Evolutionary conservation across 2,888 invertebrate species (phyloP).

Genomic region (Morpho helenor): DNA sequence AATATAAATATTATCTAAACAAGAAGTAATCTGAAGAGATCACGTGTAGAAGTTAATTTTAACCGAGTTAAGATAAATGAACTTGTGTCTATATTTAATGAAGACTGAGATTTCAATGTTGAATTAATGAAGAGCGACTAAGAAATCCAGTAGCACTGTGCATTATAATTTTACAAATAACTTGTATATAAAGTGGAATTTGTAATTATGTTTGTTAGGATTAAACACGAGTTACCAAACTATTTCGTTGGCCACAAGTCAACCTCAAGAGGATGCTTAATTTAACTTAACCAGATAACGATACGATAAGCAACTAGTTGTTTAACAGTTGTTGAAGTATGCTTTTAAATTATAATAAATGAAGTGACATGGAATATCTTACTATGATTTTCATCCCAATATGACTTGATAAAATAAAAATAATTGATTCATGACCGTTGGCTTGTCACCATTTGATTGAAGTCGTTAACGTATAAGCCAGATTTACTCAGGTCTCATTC

Average conservation of each 20-base stretch:
- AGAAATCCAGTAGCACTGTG: not conserved
- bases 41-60: too few species aligned
- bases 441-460: too few species aligned
- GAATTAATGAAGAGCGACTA: not conserved
- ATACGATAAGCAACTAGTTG: slow-evolving; percentile 14
- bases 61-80: too few species aligned
- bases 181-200: slow-evolving; percentile 10
- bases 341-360: not conserved
- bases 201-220: slow-evolving; percentile 11
- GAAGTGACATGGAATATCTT: too few species aligned
- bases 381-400: too few species aligned
- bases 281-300: slow-evolving; percentile 11
- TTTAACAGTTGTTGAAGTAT: not conserved
- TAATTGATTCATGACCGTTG: too few species aligned
- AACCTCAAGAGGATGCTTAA: slow-evolving; percentile 14
- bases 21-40: too few species aligned
- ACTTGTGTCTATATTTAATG: not conserved
- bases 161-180: slow-evolving; percentile 5
- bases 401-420: too few species aligned
- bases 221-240: slow-evolving; percentile 14
- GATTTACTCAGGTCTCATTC: too few species aligned
- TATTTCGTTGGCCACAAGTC: slow-evolving; percentile 16
- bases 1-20: too few species aligned
- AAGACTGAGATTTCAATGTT: not conserved
- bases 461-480: too few species aligned